These are phyloP conservation scores for Pangasius krempfi DNA, from an alignment of 2,797 vertebrate genomes.

Conservation along the genomic window DNA sequence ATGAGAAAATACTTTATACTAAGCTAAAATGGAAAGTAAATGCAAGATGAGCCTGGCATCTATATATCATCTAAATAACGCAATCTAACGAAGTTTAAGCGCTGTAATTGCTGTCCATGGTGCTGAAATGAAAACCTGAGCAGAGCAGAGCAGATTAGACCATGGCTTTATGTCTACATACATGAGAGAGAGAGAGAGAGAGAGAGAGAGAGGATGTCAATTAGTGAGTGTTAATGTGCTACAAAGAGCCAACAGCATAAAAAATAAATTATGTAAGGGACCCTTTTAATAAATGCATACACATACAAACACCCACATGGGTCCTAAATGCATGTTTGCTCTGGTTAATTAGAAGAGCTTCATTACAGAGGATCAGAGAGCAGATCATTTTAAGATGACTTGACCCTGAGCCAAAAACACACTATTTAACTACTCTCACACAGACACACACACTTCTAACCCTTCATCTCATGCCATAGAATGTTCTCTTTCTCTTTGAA, in stretches of 20 bases:
- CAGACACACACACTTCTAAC: background rate
- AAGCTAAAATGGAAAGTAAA: background rate
- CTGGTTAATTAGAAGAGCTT: slow-evolving; percentile 42
- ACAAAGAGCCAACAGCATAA: slow-evolving; percentile 14
- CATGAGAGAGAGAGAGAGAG: background rate
- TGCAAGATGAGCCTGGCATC: background rate
- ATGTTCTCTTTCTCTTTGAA: background rate
- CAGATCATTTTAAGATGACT: slow-evolving; percentile 3
- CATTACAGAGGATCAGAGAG: slow-evolving; percentile 19
- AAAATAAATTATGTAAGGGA: slow-evolving; percentile 43
- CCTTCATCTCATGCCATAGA: background rate
- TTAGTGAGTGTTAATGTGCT: background rate
- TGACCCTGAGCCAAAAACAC: background rate
- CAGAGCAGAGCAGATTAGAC: background rate
- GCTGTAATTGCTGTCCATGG: slow-evolving; percentile 40
- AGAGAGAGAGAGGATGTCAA: background rate
- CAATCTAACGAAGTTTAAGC: background rate
- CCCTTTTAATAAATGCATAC: slow-evolving; percentile 19
- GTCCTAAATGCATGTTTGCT: slow-evolving; percentile 27
- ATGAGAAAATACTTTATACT: background rate
- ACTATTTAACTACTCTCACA: background rate
- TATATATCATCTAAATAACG: background rate
- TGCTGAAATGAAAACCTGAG: slow-evolving; percentile 21
- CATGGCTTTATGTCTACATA: background rate
- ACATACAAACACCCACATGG: background rate